Evolutionary conservation across 1,140 invertebrate genomes (phyloP).

Genomic region (Olivierus martensii): DNA sequence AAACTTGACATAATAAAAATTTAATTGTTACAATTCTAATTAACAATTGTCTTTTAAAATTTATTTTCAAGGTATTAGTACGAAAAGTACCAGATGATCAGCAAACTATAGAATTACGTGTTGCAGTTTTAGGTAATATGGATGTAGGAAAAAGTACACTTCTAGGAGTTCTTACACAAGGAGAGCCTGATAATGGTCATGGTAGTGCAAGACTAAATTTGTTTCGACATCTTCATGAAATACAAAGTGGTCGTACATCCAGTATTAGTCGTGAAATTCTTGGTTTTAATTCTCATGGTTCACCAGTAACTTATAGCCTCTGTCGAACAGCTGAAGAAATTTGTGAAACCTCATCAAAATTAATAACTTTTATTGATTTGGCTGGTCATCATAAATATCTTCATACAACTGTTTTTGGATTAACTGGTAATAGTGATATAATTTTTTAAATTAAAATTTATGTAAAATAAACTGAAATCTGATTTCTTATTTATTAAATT

Average conservation of each 20-base stretch:
- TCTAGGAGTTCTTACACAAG: conserved; percentile 86
- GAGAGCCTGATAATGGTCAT: conserved; percentile 86
- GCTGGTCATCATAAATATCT: conserved; percentile 94
- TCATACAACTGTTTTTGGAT: conserved; percentile 83
- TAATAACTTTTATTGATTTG: conserved; percentile 90
- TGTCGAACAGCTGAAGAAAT: conserved; percentile 89
- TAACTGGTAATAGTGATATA: conserved; percentile 60
- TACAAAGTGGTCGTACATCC: conserved; percentile 87
- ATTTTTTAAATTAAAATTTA: too few relatives aligned
- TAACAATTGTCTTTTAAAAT: too few relatives aligned
- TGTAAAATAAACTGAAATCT: too few relatives aligned
- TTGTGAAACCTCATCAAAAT: conserved; percentile 71
- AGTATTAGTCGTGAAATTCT: conserved; percentile 94
- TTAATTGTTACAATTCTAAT: too few relatives aligned
- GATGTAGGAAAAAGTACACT: conserved; percentile 90
- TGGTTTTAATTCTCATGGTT: conserved; percentile 66
- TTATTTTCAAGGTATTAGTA: conserved; percentile 59
- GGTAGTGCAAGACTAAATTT: conserved; percentile 88
- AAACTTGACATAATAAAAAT: too few relatives aligned
- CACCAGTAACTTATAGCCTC: conserved; percentile 75
- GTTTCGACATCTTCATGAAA: conserved; percentile 92
- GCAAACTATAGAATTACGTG: conserved; percentile 70
- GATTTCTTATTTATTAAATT: too few relatives aligned
- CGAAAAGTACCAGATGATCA: conserved; percentile 84
- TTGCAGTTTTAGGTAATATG: conserved; percentile 83